Evolutionary conservation across 2,888 invertebrate species (phyloP).

Genomic region (Caenorhabditis becei): DNA sequence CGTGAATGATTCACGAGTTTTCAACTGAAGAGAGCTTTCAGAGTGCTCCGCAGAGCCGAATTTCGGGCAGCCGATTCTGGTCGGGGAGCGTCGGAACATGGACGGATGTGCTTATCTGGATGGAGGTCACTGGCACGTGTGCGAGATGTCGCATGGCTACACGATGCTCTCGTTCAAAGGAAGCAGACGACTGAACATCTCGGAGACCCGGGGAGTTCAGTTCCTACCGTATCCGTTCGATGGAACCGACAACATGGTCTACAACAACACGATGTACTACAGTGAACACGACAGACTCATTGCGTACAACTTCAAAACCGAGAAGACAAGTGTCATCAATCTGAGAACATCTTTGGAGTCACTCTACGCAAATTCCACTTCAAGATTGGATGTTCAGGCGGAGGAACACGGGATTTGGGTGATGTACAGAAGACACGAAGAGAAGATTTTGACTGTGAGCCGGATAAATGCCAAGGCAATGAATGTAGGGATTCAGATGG

Average conservation of each 20-base stretch:
- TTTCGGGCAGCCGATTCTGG: conserved; percentile 41
- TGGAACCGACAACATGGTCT: conserved; percentile 64
- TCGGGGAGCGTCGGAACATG: conserved; percentile 54
- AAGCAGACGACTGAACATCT: conserved; percentile 54
- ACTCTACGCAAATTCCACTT: conserved; percentile 64
- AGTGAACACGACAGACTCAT: conserved; percentile 51
- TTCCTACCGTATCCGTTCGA: conserved; percentile 66
- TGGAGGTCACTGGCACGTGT: conserved; percentile 64
- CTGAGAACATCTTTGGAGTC: conserved; percentile 52
- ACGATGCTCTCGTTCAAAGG: conserved; percentile 64
- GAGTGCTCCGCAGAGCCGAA: conserved; percentile 56
- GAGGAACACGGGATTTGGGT: conserved; percentile 99
- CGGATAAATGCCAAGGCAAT: conserved; percentile 48
- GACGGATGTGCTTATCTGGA: conserved; percentile 62
- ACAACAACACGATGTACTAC: conserved; percentile 62
- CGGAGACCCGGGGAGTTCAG: conserved; percentile 51
- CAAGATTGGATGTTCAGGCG: conserved; percentile 91
- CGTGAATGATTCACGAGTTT: background rate
- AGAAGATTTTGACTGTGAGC: conserved; percentile 62
- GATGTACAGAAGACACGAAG: conserved; percentile 85
- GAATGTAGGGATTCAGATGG: conserved; percentile 28
- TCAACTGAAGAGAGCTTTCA: conserved; percentile 20
- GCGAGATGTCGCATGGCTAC: conserved; percentile 68
- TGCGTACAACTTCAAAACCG: conserved; percentile 48
- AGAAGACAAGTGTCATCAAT: conserved; percentile 36